Evolutionary conservation across 2,797 vertebrate species (phyloP).

Genomic region (Xenopus petersii): DNA sequence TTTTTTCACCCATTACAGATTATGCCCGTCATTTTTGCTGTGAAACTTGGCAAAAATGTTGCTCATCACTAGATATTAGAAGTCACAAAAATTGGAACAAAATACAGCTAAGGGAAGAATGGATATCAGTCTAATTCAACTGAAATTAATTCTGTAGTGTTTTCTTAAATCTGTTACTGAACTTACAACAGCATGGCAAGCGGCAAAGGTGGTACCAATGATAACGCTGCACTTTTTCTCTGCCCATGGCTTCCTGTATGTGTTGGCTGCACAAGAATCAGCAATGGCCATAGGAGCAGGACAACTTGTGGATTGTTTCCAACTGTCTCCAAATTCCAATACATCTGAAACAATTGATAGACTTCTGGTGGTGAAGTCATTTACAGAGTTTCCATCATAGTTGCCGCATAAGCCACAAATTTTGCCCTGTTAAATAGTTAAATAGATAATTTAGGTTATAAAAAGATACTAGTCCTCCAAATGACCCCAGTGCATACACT

Average conservation of each 20-base stretch:
- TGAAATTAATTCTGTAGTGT: not conserved
- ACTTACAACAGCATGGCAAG: slow-evolving; percentile 72
- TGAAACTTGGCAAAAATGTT: too few species aligned
- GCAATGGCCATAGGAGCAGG: slow-evolving; percentile 57
- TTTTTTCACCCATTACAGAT: too few species aligned
- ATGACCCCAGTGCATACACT: not conserved
- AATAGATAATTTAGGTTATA: not conserved
- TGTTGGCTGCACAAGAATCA: slow-evolving; percentile 67
- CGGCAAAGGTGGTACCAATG: slow-evolving; percentile 65
- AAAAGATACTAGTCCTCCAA: not conserved
- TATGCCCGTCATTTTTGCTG: too few species aligned
- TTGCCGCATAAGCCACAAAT: slow-evolving; percentile 87
- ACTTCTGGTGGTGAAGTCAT: slow-evolving; percentile 81
- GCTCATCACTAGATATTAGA: too few species aligned
- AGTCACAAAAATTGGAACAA: too few species aligned
- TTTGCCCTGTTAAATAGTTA: slow-evolving; percentile 61
- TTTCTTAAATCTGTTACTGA: not conserved
- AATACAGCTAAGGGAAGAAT: too few species aligned
- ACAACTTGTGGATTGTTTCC: slow-evolving; percentile 77
- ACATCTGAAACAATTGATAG: slow-evolving; percentile 67
- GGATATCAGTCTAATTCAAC: too few species aligned
- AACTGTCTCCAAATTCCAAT: slow-evolving; percentile 78
- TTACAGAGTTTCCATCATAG: slow-evolving; percentile 77
- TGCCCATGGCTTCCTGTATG: slow-evolving; percentile 74
- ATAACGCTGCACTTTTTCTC: slow-evolving; percentile 76